Evolutionary conservation across 1,140 invertebrate species (phyloP), one percentile per base, ranked within the genome.

Genomic region (Sinonovacula constricta): DNA sequence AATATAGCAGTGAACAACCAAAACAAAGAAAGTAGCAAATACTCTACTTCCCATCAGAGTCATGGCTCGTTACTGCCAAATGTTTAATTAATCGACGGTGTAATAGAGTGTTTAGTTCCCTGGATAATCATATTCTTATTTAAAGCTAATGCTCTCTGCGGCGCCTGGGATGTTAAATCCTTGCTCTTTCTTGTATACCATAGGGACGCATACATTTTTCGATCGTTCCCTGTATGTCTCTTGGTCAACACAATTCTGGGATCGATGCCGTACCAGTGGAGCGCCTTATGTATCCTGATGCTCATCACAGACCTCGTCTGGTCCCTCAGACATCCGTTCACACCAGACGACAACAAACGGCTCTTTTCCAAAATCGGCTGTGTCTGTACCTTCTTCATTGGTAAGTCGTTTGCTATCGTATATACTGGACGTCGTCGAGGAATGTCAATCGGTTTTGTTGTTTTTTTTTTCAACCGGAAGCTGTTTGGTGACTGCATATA

Each of bases 301-400:
- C 26, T 69, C 30, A 5, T 69, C 28, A 24, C 57, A 1, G 66
- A 69, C 22, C 66, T 69, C 53, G 66, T 69, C 5, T 69, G 66
- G 66, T 56, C 51, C 24, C 54, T 69, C n/a, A 69, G 36, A 69
- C 30, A 69, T 56, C 66, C 66, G 3, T 69, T 69, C 51, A 69
- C 26, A 22, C 33, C 36, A 10, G 34, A 33, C 33, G 28, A 36
- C 5, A 34, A 54, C 26, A 51, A 45, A 22, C 31, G 51, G 24
- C 5, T 33, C 1, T 69, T 69, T 22, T 33, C 39, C 22, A 54
- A 69, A n/a, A 56, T 69, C 2, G 53, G 51, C 14, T 69, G 66
- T 24, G 26, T 69, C 22, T 22, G 28, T n/a, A 56, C 53, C 0
- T 56, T 69, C 30, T 24, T 69, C 18, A 5, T 69, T 2, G 66